Evolutionary conservation across 2,797 vertebrate genomes (phyloP).

Genomic region (Sebastes taczanowskii): DNA sequence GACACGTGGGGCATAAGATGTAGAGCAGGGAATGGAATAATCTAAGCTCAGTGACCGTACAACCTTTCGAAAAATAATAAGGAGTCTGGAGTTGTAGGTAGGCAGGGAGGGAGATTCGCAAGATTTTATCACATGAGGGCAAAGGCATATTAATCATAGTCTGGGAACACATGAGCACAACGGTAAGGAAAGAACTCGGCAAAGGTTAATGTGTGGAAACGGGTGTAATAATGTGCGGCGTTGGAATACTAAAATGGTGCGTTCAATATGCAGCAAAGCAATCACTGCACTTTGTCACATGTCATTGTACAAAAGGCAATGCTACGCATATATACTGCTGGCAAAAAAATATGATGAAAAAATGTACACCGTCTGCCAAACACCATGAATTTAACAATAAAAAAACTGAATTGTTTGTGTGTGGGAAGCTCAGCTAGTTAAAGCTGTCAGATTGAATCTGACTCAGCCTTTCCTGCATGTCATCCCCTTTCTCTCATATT

Average conservation of each 20-base stretch:
- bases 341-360: constrained; percentile 35
- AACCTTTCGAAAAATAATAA: constrained; percentile 78
- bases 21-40: constrained; percentile 70
- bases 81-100: constrained; percentile 63
- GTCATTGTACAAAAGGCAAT: constrained; percentile 50
- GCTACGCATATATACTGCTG: not conserved
- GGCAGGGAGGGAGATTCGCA: constrained; percentile 64
- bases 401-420: constrained; percentile 55
- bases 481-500: constrained; percentile 25
- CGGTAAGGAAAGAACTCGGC: constrained; percentile 53
- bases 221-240: constrained; percentile 58
- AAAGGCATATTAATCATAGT: constrained; percentile 77
- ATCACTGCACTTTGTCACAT: constrained; percentile 62
- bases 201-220: constrained; percentile 79
- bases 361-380: constrained; percentile 58
- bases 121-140: constrained; percentile 76
- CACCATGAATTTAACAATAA: constrained; percentile 61
- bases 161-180: constrained; percentile 49
- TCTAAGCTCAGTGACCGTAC: constrained; percentile 70
- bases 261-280: constrained; percentile 63
- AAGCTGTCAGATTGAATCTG: constrained; percentile 66
- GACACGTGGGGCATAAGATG: constrained; percentile 53
- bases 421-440: constrained; percentile 65
- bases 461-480: constrained; percentile 46
- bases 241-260: constrained; percentile 62